Percentiles rank a stretch among this genome's conserved stretches.
These are phyloP conservation scores for Mionectes macconnelli DNA, from an alignment of 2,113 vertebrate species.

Conservation along the genomic window DNA sequence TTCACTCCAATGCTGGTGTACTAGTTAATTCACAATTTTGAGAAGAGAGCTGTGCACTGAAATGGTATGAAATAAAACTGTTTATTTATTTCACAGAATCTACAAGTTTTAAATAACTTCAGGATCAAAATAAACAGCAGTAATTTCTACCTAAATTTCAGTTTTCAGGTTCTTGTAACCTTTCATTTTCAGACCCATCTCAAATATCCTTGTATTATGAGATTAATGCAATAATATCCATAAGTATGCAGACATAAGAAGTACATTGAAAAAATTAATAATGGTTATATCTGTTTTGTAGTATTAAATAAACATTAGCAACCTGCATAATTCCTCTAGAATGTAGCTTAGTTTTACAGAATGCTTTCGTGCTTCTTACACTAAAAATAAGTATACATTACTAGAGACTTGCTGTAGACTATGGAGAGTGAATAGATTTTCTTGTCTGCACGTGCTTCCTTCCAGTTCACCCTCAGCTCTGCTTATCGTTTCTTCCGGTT, in stretches of 20 bases:
- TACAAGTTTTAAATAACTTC: background rate
- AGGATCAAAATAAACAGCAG: background rate
- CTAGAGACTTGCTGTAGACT: background rate
- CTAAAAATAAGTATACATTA: background rate
- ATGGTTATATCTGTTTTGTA: background rate
- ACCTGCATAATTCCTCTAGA: background rate
- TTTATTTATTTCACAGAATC: constrained; percentile 37
- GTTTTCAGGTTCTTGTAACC: background rate
- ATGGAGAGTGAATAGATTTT: background rate
- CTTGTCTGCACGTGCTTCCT: background rate
- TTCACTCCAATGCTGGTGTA: background rate
- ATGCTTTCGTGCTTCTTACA: background rate
- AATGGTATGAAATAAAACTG: background rate
- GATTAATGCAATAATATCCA: background rate
- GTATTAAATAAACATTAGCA: background rate
- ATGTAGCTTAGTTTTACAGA: background rate
- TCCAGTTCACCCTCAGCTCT: background rate
- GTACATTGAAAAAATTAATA: background rate
- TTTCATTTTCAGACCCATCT: background rate
- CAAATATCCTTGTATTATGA: background rate
- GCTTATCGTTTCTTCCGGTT: background rate
- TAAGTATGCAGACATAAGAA: background rate
- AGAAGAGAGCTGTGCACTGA: background rate
- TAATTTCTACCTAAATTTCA: constrained; percentile 1
- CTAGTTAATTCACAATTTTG: background rate